These are phyloP conservation scores for Gobiocypris rarus DNA, from an alignment of 2,113 vertebrate genomes.

Conservation along the genomic window DNA sequence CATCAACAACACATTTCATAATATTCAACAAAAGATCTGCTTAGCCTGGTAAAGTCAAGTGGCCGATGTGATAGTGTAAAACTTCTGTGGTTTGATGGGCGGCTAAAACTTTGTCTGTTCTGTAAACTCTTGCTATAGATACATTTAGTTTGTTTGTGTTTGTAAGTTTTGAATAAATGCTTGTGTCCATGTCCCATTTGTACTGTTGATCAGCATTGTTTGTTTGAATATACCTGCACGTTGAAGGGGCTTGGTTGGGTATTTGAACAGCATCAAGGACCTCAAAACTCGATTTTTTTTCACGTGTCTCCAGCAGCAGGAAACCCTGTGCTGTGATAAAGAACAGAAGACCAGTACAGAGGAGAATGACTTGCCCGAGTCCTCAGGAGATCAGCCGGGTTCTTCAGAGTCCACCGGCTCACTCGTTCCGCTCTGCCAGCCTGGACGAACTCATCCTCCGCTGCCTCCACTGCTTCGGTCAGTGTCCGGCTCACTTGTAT, in stretches of 20 bases:
- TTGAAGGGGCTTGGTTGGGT: not conserved
- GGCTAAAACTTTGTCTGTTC: not conserved
- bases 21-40: not conserved
- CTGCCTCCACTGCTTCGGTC: constrained; percentile 87
- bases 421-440: constrained; percentile 77
- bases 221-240: not conserved
- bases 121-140: not conserved
- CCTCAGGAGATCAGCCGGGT: constrained; percentile 85
- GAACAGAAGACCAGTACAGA: constrained; percentile 71
- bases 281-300: not conserved
- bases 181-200: not conserved
- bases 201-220: not conserved
- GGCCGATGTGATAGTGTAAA: not conserved
- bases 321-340: constrained; percentile 66
- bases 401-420: constrained; percentile 74
- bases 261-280: not conserved
- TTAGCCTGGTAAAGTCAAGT: not conserved
- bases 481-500: constrained; percentile 5
- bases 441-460: constrained; percentile 87
- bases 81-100: not conserved
- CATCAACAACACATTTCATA: not conserved
- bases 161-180: not conserved
- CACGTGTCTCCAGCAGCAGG: constrained; percentile 60
- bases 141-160: not conserved
- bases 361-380: constrained; percentile 90